Evolutionary conservation across 2,888 invertebrate species (phyloP).

Genomic region (Harpagoxenus sublaevis): DNA sequence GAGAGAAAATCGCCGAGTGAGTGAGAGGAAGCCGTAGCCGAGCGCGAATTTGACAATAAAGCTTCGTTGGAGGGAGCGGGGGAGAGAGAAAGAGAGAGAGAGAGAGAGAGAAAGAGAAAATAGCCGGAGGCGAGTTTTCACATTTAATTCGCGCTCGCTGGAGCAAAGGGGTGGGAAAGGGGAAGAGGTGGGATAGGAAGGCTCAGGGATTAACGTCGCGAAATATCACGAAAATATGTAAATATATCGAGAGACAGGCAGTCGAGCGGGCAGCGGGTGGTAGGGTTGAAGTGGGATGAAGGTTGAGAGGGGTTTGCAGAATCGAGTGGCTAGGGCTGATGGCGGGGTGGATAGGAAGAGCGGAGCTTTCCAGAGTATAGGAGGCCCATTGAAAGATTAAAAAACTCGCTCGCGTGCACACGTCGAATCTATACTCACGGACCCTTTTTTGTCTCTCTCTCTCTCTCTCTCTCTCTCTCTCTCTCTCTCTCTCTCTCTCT

Average conservation of each 20-base stretch:
- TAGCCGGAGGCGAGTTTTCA: conserved; percentile 78
- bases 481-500: not conserved
- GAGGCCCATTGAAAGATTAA: conserved; percentile 81
- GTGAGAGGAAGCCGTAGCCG: conserved; percentile 72
- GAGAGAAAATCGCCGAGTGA: conserved; percentile 53
- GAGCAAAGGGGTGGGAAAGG: conserved; percentile 61
- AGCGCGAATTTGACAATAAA: conserved; percentile 79
- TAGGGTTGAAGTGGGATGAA: conserved; percentile 74
- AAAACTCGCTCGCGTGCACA: conserved; percentile 77
- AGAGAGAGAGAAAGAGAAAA: conserved; percentile 62
- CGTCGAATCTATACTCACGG: conserved; percentile 74
- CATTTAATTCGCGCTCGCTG: conserved; percentile 80
- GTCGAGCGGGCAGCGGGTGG: conserved; percentile 62
- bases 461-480: not conserved
- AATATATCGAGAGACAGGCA: conserved; percentile 79
- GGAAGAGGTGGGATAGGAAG: conserved; percentile 58
- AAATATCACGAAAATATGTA: conserved; percentile 83
- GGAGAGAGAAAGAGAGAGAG: conserved; percentile 62
- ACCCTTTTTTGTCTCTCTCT: conserved; percentile 47
- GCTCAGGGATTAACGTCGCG: conserved; percentile 81
- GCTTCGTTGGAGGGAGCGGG: conserved; percentile 54
- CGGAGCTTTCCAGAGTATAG: conserved; percentile 69
- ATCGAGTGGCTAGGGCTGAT: conserved; percentile 61
- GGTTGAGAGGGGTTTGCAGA: conserved; percentile 72
- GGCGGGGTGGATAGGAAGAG: conserved; percentile 43